Evolutionary conservation across 2,888 invertebrate species (phyloP).

Genomic region (Iselma pallidipennis): DNA sequence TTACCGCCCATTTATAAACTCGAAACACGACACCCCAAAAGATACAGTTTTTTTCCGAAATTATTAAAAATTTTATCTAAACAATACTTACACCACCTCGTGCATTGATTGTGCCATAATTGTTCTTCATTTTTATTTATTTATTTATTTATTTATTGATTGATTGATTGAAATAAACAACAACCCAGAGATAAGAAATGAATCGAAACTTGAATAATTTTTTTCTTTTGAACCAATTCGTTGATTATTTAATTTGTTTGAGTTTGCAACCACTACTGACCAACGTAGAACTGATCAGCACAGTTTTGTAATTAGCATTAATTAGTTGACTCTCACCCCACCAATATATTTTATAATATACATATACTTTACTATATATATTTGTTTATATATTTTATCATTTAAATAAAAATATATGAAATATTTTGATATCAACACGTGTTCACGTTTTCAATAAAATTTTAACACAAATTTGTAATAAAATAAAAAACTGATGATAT

Average conservation of each 20-base stretch:
- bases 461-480: neutral
- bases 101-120: neutral
- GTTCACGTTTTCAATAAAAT: neutral
- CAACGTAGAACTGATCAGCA: neutral
- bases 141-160: neutral
- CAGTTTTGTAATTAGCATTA: conserved; percentile 17
- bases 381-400: conserved; percentile 23
- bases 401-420: neutral
- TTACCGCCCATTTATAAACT: no score
- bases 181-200: no score
- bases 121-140: neutral
- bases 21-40: no score
- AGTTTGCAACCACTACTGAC: neutral
- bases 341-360: conserved; percentile 5
- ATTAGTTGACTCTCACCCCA: conserved; percentile 22
- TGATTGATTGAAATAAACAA: no score
- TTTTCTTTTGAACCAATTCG: neutral
- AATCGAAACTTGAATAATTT: no score
- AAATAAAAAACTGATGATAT: no score
- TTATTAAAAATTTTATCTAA: neutral
- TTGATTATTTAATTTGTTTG: no score
- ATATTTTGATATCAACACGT: neutral
- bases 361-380: neutral
- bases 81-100: neutral
- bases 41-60: neutral